These are phyloP conservation scores for Metellina segmentata DNA, from an alignment of 2,888 invertebrate species.

Conservation along the genomic window DNA sequence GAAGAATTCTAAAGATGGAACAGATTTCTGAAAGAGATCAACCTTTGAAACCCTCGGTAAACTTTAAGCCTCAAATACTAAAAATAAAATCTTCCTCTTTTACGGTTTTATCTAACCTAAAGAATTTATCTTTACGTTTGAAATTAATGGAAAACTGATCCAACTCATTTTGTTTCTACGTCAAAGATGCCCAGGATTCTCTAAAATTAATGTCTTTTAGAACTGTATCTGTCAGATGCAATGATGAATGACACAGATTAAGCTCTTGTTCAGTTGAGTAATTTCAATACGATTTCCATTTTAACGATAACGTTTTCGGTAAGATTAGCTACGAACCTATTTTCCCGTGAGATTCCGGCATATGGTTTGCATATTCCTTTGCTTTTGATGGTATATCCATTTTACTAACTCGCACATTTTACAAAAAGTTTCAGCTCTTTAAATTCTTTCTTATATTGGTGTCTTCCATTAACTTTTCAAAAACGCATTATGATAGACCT, in stretches of 20 bases:
- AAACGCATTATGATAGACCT: not conserved
- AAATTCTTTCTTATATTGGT: not conserved
- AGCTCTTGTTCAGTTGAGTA: slow-evolving; percentile 20
- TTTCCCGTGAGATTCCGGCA: slow-evolving; percentile 19
- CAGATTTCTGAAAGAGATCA: not conserved
- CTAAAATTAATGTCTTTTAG: slow-evolving; percentile 49
- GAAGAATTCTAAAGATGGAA: not conserved
- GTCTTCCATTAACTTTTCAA: slow-evolving; percentile 8
- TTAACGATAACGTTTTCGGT: slow-evolving; percentile 27
- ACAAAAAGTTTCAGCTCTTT: not conserved
- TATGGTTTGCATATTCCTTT: slow-evolving; percentile 4
- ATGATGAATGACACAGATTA: slow-evolving; percentile 50
- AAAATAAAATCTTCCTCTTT: not conserved
- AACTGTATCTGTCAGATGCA: slow-evolving; percentile 21
- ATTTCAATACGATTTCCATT: slow-evolving; percentile 57
- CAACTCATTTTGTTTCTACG: slow-evolving; percentile 7
- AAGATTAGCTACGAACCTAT: slow-evolving; percentile 23
- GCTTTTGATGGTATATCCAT: not conserved
- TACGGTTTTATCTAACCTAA: not conserved
- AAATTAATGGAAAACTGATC: slow-evolving; percentile 56
- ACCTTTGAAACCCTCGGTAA: not conserved
- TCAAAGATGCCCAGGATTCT: not conserved
- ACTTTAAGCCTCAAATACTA: not conserved
- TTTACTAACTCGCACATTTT: not conserved
- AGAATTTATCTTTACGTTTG: not conserved